Conservation (phyloP, 2,113 vertebrate genomes). For the Dermatemys mawii region DNA sequence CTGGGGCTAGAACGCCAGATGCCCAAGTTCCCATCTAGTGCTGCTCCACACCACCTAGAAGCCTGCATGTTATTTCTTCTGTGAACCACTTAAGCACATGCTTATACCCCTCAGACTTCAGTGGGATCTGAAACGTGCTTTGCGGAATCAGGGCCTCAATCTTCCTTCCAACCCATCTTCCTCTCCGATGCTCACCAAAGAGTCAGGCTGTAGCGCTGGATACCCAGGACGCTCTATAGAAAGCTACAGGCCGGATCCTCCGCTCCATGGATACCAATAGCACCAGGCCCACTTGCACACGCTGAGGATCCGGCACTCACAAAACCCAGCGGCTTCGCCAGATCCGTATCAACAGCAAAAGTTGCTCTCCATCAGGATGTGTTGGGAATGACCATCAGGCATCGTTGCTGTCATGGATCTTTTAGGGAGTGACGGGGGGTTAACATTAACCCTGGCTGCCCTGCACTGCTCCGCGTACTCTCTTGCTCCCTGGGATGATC, state of each 20-base stretch:
- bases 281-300: neutral
- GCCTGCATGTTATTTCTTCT: too few relatives aligned
- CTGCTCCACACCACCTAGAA: accelerated
- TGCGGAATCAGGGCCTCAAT: neutral
- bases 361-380: neutral
- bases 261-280: neutral
- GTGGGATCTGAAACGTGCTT: neutral
- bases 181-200: neutral
- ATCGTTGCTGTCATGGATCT: neutral
- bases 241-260: neutral
- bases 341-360: neutral
- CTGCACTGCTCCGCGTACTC: too few relatives aligned
- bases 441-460: neutral
- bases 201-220: neutral
- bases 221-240: neutral
- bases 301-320: neutral
- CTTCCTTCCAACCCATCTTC: neutral
- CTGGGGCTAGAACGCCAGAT: neutral
- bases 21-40: neutral
- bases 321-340: neutral
- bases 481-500: too few relatives aligned
- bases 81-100: accelerated
- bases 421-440: neutral
- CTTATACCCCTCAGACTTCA: neutral
- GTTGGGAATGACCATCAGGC: neutral